Conservation (phyloP, 2,888 invertebrate species). For the Epiblema foenella region DNA sequence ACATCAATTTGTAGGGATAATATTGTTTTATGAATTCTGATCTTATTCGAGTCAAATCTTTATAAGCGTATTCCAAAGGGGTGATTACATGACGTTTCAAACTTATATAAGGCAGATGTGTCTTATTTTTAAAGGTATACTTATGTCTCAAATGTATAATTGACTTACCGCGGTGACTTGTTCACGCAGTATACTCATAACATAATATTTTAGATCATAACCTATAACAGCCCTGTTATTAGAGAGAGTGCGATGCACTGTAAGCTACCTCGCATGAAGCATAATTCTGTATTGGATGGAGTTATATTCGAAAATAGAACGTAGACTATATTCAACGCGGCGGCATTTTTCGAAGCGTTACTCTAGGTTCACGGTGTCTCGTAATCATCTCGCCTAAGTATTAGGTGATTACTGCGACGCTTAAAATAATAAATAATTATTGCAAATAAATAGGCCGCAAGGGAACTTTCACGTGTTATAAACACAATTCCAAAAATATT, state of each 20-base stretch:
- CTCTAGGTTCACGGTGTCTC: slow-evolving; percentile 1
- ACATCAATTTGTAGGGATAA: no score
- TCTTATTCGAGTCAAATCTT: background rate
- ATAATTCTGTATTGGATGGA: slow-evolving; percentile 56
- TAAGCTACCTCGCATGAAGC: slow-evolving; percentile 54
- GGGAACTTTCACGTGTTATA: no score
- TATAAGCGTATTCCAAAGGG: background rate
- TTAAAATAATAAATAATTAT: no score
- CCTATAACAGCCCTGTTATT: background rate
- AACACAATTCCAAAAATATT: no score
- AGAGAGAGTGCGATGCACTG: slow-evolving; percentile 1
- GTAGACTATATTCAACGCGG: slow-evolving; percentile 41
- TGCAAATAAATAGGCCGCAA: no score
- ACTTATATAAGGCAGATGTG: no score
- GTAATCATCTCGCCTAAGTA: background rate
- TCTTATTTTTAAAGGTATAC: no score
- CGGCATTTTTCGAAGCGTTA: slow-evolving; percentile 28
- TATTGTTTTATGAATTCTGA: no score
- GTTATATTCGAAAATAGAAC: slow-evolving; percentile 65
- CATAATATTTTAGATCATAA: background rate
- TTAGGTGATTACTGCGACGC: background rate
- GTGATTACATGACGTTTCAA: background rate
- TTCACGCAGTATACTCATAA: background rate
- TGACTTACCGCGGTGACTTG: no score
- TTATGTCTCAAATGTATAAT: no score